These are phyloP conservation scores for Guaruba guarouba DNA, from an alignment of 2,113 vertebrate species.

Conservation along the genomic window DNA sequence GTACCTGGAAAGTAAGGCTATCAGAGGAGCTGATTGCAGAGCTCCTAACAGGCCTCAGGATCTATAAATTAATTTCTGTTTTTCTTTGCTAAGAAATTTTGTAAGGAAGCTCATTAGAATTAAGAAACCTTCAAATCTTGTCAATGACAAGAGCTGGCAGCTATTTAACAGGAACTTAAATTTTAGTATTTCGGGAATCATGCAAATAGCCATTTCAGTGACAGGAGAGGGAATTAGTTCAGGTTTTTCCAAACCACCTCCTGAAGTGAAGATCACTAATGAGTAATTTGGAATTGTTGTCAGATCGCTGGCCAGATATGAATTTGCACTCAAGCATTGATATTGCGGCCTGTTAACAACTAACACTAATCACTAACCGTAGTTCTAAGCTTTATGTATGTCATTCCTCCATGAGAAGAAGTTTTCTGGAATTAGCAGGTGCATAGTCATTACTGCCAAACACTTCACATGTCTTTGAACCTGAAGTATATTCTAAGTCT, in stretches of 20 bases:
- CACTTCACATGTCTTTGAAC: background rate
- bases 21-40: background rate
- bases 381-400: background rate
- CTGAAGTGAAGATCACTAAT: slow-evolving; percentile 31
- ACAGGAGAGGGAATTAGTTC: background rate
- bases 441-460: background rate
- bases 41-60: background rate
- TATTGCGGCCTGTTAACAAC: slow-evolving; percentile 1
- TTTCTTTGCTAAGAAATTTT: background rate
- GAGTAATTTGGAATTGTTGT: slow-evolving; percentile 33
- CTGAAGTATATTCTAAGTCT: background rate
- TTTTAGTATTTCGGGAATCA: background rate
- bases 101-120: background rate
- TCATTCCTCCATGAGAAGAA: background rate
- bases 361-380: background rate
- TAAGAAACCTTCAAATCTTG: background rate
- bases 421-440: background rate
- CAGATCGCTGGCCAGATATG: background rate
- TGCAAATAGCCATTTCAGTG: background rate
- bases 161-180: background rate
- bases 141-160: slow-evolving; percentile 14
- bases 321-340: background rate
- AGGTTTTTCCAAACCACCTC: background rate
- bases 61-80: background rate
- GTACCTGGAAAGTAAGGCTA: background rate